Conservation (phyloP, 2,113 vertebrate species). For the Ophthalmolycus amberensis region DNA sequence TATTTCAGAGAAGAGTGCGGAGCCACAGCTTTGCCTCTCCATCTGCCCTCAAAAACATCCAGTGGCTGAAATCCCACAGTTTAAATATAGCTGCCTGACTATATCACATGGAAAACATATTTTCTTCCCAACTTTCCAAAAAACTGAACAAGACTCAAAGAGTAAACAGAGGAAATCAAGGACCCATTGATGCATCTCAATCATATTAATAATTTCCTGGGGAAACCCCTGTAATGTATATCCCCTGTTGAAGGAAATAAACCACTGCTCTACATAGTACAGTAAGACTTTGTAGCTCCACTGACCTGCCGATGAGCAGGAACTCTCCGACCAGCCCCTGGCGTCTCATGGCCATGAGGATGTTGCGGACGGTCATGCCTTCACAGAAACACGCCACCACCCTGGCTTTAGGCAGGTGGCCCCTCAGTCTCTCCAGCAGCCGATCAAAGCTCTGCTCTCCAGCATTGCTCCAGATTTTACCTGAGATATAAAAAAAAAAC, state of each 20-base stretch:
- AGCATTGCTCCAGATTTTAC: constrained; percentile 99
- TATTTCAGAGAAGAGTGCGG: constrained; percentile 5
- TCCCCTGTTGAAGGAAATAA: background rate
- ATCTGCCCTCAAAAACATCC: constrained; percentile 35
- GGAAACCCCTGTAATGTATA: background rate
- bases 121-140: background rate
- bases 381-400: constrained; percentile 99
- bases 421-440: constrained; percentile 89
- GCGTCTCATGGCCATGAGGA: constrained; percentile 97
- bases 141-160: background rate
- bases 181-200: background rate
- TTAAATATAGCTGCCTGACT: background rate
- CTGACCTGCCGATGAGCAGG: constrained; percentile 96
- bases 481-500: constrained; percentile 34
- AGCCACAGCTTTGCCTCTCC: constrained; percentile 16
- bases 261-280: background rate
- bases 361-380: constrained; percentile 97
- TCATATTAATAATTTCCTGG: background rate
- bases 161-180: background rate
- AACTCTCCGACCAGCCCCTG: constrained; percentile 93
- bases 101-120: background rate
- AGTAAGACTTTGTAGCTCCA: constrained; percentile 34
- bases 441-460: constrained; percentile 96
- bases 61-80: constrained; percentile 15
- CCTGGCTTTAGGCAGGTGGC: constrained; percentile 94